A percentile compares a stretch with the other conserved stretches of the same genome.
Evolutionary conservation across 2,113 vertebrate species (phyloP).

Genomic region (Phodopus roborovskii): DNA sequence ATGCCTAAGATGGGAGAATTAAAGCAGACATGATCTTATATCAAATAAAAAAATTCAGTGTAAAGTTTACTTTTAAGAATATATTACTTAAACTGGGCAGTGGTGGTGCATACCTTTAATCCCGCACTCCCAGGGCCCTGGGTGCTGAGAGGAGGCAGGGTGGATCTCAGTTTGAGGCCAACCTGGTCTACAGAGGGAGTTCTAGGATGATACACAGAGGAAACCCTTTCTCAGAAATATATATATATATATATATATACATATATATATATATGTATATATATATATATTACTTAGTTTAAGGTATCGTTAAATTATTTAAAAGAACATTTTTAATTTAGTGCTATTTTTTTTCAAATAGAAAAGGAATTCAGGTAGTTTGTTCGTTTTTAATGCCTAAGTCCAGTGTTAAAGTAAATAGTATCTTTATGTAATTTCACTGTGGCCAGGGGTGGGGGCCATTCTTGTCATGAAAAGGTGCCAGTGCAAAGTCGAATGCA

Average conservation of each 20-base stretch:
- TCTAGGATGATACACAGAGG: background rate
- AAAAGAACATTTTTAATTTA: background rate
- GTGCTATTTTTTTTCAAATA: background rate
- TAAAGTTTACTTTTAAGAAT: constrained; percentile 32
- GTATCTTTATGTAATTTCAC: background rate
- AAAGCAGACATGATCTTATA: no score
- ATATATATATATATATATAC: no score
- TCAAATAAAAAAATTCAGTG: constrained; percentile 29
- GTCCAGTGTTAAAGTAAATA: background rate
- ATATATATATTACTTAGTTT: constrained; percentile 25
- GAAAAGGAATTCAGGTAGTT: background rate
- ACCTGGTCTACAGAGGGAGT: background rate
- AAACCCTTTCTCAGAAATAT: background rate
- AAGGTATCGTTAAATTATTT: constrained; percentile 36
- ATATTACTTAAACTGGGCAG: background rate
- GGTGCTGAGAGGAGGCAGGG: background rate
- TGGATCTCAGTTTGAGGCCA: background rate
- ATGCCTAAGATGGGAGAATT: no score
- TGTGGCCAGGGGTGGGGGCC: background rate
- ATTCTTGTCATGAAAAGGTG: background rate
- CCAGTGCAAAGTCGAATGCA: background rate
- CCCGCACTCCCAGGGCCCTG: background rate
- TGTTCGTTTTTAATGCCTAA: background rate
- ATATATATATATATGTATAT: no score
- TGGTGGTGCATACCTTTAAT: background rate